Conservation (phyloP, 2,888 invertebrate genomes). For the Gymnocheta viridis region DNA sequence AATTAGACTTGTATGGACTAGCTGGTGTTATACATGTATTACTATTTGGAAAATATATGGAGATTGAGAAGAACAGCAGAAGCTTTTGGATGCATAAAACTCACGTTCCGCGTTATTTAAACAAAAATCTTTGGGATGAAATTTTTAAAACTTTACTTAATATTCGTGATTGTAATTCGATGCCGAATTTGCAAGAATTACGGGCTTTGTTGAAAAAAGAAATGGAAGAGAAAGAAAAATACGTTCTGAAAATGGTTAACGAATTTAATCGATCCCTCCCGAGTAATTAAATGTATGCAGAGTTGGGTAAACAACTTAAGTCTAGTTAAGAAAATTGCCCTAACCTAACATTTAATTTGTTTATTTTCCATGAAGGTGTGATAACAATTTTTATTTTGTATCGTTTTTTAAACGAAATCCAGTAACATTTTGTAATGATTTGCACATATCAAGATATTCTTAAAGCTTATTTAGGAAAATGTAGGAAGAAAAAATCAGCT, state of each 20-base stretch:
- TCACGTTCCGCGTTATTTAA: conserved; percentile 84
- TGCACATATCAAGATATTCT: no score
- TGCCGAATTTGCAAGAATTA: conserved; percentile 86
- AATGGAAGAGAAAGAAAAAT: conserved; percentile 78
- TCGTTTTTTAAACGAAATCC: no score
- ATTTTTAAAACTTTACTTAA: conserved; percentile 92
- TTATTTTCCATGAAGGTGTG: no score
- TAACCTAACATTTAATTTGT: no score
- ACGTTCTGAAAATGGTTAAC: conserved; percentile 76
- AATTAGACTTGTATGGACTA: conserved; percentile 95
- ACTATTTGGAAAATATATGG: conserved; percentile 94
- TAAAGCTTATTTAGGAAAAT: no score
- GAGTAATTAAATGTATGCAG: neutral
- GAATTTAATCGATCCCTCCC: conserved; percentile 78
- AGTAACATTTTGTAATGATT: no score
- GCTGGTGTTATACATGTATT: conserved; percentile 94
- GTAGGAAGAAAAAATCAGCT: no score
- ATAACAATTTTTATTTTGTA: no score
- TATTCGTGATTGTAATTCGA: conserved; percentile 88
- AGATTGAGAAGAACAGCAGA: conserved; percentile 84
- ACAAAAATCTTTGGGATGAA: conserved; percentile 88
- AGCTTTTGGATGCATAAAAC: conserved; percentile 79
- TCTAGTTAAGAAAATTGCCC: no score
- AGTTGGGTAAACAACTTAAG: no score
- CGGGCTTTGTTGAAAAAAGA: conserved; percentile 78